phyloP scores from a whole-genome alignment of 2,113 vertebrate species.

The Platycercus adscitus region DNA sequence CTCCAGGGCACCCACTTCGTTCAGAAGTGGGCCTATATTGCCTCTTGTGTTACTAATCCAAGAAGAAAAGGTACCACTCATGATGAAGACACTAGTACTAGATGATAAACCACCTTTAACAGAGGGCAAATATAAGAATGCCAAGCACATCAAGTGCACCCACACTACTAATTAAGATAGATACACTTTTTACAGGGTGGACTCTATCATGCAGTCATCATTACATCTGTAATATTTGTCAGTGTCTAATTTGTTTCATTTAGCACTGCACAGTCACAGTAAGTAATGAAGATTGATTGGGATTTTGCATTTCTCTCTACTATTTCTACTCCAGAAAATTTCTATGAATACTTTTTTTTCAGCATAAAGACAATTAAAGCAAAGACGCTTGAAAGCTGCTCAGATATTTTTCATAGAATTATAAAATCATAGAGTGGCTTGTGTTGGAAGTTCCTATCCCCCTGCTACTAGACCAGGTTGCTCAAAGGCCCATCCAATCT shows the following conservation, averaged over 20 bases:
- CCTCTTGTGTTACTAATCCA: not conserved
- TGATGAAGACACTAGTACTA: not conserved
- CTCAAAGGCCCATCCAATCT: not conserved
- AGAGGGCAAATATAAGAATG: not conserved
- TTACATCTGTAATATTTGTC: not conserved
- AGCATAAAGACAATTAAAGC: not conserved
- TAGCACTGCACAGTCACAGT: not conserved
- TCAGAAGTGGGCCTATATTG: too few species aligned
- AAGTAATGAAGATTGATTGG: not conserved
- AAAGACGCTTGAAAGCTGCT: not conserved
- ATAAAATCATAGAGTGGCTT: not conserved
- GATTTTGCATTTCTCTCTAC: not conserved
- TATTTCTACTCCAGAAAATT: not conserved
- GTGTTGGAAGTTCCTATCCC: not conserved
- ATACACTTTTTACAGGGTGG: not conserved
- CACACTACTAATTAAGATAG: not conserved
- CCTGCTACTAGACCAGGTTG: not conserved
- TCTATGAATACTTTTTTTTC: not conserved
- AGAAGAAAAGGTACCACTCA: not conserved
- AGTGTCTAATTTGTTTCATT: slow-evolving; percentile 1
- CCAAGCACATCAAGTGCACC: not conserved
- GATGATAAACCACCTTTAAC: not conserved
- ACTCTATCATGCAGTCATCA: not conserved
- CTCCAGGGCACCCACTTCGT: too few species aligned
- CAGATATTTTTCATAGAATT: not conserved